Evolutionary conservation across 2,888 invertebrate genomes (phyloP).

Genomic region (Melipona beecheii): DNA sequence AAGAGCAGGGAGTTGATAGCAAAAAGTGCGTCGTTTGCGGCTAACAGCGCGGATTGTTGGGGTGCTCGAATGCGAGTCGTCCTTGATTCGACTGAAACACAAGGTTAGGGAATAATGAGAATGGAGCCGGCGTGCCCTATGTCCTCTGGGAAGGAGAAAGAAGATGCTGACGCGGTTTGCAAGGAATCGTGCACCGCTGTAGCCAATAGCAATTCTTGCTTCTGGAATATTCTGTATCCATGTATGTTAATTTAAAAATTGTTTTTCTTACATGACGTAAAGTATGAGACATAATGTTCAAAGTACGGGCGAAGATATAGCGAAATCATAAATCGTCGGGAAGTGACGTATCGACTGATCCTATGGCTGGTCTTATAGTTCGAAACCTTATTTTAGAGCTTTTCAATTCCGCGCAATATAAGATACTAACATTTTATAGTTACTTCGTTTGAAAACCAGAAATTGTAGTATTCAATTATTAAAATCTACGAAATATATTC

Average conservation of each 20-base stretch:
- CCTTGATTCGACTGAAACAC: conserved; percentile 42
- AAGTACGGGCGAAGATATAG: background rate
- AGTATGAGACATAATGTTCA: background rate
- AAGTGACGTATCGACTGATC: background rate
- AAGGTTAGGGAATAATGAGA: conserved; percentile 61
- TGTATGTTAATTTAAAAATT: conserved; percentile 82
- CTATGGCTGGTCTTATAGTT: background rate
- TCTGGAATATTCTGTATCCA: conserved; percentile 85
- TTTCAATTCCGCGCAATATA: background rate
- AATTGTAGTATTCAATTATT: background rate
- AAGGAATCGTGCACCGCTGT: conserved; percentile 56
- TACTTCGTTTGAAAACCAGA: background rate
- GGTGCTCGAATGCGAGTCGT: conserved; percentile 60
- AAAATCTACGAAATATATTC: background rate
- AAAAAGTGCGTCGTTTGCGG: conserved; percentile 45
- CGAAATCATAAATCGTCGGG: background rate
- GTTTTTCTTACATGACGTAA: background rate
- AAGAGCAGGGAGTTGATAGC: background rate
- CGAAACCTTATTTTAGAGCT: background rate
- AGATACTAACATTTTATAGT: background rate
- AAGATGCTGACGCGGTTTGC: conserved; percentile 57
- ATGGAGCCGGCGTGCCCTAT: conserved; percentile 58
- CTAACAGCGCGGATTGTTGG: conserved; percentile 22
- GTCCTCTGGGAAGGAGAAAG: conserved; percentile 59
- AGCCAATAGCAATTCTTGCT: conserved; percentile 81